A percentile compares a stretch with the other conserved stretches of the same genome.
phyloP scores from a whole-genome alignment of 2,113 vertebrate genomes.

The Potamarius usumacintae region DNA sequence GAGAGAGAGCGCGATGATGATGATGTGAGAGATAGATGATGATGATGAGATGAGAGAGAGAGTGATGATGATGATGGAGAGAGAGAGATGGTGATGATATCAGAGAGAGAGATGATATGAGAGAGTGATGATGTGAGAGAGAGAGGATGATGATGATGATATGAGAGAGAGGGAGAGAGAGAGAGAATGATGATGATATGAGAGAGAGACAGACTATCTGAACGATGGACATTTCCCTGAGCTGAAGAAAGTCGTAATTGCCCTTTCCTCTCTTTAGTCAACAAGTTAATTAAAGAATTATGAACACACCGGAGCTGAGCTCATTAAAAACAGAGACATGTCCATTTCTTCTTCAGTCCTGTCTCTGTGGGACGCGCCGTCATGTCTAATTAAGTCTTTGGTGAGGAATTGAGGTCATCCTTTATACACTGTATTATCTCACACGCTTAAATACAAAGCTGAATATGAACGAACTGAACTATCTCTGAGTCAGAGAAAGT shows the following conservation, averaged over 20 bases:
- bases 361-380: conserved; percentile 59
- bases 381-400: conserved; percentile 66
- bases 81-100: not conserved
- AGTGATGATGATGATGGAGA: not conserved
- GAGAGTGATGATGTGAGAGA: not conserved
- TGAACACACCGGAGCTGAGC: conserved; percentile 61
- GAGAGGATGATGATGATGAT: not conserved
- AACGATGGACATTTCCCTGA: conserved; percentile 24
- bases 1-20: too few relatives aligned
- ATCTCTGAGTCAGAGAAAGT: not conserved
- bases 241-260: conserved; percentile 26
- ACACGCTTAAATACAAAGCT: conserved; percentile 47
- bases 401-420: conserved; percentile 49
- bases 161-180: not conserved
- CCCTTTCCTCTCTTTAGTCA: conserved; percentile 66
- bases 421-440: conserved; percentile 57
- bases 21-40: not conserved
- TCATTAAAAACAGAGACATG: conserved; percentile 68
- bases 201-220: not conserved
- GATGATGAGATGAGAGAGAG: not conserved
- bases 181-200: not conserved
- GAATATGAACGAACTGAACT: conserved; percentile 43
- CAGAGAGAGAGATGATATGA: not conserved
- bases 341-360: conserved; percentile 57
- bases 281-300: conserved; percentile 76